These are phyloP conservation scores for Leptonema lineaticorne DNA, from an alignment of 1,140 invertebrate genomes.

Conservation along the genomic window DNA sequence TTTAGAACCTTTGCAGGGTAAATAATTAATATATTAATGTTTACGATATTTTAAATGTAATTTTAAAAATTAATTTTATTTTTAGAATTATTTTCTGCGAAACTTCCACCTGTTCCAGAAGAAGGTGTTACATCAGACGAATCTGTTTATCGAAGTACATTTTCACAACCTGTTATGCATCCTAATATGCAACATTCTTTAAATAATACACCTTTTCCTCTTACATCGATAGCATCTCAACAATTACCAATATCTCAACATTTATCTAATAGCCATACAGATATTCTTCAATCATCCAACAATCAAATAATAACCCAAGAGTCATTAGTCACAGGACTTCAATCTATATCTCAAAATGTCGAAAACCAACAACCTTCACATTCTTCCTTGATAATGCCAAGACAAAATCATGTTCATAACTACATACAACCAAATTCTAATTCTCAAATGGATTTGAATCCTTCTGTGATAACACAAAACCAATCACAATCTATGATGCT, in stretches of 20 bases:
- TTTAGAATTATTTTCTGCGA: slow-evolving; percentile 45
- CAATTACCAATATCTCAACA: slow-evolving; percentile 47
- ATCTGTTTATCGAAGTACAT: slow-evolving; percentile 34
- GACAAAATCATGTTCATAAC: slow-evolving; percentile 24
- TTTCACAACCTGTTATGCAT: slow-evolving; percentile 32
- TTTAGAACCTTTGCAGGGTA: slow-evolving; percentile 81
- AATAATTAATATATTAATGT: slow-evolving; percentile 13
- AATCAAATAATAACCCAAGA: slow-evolving; percentile 10
- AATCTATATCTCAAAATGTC: slow-evolving; percentile 16
- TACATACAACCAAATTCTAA: slow-evolving; percentile 11
- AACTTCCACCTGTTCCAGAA: slow-evolving; percentile 66
- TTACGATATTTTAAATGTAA: slow-evolving; percentile 24
- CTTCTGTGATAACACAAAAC: slow-evolving; percentile 9
- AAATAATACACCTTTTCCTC: slow-evolving; percentile 41
- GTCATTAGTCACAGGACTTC: slow-evolving; percentile 9
- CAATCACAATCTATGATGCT: slow-evolving; percentile 35
- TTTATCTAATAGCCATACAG: slow-evolving; percentile 34
- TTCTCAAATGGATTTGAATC: slow-evolving; percentile 7
- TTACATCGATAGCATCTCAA: slow-evolving; percentile 44
- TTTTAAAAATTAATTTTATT: neutral
- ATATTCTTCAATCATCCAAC: slow-evolving; percentile 11
- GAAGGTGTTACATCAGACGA: slow-evolving; percentile 50
- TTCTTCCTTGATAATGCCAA: slow-evolving; percentile 18
- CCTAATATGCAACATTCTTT: slow-evolving; percentile 31
- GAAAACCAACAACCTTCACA: slow-evolving; percentile 25